Percentiles rank a stretch among this genome's conserved stretches.
Evolutionary conservation across 2,797 vertebrate species (phyloP).

Genomic region (Etheostoma nigrum): DNA sequence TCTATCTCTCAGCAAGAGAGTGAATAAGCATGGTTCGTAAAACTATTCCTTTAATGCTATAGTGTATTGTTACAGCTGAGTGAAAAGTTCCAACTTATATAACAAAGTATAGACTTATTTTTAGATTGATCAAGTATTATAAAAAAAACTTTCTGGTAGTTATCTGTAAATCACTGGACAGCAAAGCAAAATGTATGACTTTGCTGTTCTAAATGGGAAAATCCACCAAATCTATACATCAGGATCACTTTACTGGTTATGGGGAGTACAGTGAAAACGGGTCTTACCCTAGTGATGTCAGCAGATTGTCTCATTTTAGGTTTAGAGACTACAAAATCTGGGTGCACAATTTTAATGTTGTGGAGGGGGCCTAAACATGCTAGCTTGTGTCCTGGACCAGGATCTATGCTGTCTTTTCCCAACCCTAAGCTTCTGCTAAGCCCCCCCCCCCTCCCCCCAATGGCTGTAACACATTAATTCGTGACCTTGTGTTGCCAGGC

Average conservation of each 20-base stretch:
- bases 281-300: not conserved
- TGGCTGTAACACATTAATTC: slow-evolving; percentile 46
- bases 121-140: too few relatives aligned
- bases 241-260: too few relatives aligned
- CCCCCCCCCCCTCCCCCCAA: slow-evolving; percentile 9
- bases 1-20: not conserved
- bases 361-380: not conserved
- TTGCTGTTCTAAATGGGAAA: too few relatives aligned
- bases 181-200: too few relatives aligned
- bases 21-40: not conserved
- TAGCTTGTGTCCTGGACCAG: not conserved
- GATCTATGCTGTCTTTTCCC: too few relatives aligned
- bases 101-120: too few relatives aligned
- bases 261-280: too few relatives aligned
- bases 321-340: not conserved
- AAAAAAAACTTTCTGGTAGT: too few relatives aligned
- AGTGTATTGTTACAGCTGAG: not conserved
- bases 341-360: not conserved
- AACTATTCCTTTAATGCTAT: not conserved
- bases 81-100: too few relatives aligned
- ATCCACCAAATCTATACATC: too few relatives aligned
- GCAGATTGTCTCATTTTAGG: not conserved
- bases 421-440: slow-evolving; percentile 12
- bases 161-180: too few relatives aligned
- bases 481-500: slow-evolving; percentile 55